Evolutionary conservation across 2,113 vertebrate species (phyloP), one percentile per base, ranked within the genome.

Genomic region (Oceanites oceanicus): DNA sequence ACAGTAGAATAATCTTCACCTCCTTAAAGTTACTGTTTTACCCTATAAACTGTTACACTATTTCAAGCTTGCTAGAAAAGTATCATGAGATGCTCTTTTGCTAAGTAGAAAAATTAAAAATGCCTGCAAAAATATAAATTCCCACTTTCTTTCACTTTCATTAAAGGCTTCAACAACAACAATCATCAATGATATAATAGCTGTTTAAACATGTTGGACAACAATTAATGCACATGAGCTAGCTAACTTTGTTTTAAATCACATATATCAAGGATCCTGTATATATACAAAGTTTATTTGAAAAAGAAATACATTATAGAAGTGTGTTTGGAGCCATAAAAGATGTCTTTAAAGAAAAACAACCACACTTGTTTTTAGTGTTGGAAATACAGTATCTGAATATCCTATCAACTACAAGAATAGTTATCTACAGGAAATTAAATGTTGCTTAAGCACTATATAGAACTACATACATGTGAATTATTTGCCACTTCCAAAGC

Each of bases 1-100:
- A 81, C 20, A 88, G 53, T 15, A 94, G 89, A 97, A 96, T 77
- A 93, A 94, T 84, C 92, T 95, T 77, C 85, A 96, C 29, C 47
- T 92, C 93, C 84, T 88, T 77, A 13, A 86, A 92, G 72, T 70
- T 42, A 55, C 36, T 62, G 38, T 27, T 52, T 73, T 50, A 78
- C 25, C 26, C 8, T 27, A 44, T 34, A 25, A 82, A 58, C 42
- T 26, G 8, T 36, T 71, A 55, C 6, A 26, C n/a, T 59, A 66
- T 25, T 85, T 87, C 68, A 88, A 68, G 13, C 13, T 76, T 30
- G 9, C 32, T 40, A 42, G 20, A 27, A 30, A 79, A 71, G 27
- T 7, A 11, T 18, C 42, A 73, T 2, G 17, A 45, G 13, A 23
- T 23, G 5, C 4, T 45, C 23, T 67, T 66, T 58, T 38, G 7